Conservation (phyloP, 2,113 vertebrate genomes). For the Ptilorrhoa leucosticta region DNA sequence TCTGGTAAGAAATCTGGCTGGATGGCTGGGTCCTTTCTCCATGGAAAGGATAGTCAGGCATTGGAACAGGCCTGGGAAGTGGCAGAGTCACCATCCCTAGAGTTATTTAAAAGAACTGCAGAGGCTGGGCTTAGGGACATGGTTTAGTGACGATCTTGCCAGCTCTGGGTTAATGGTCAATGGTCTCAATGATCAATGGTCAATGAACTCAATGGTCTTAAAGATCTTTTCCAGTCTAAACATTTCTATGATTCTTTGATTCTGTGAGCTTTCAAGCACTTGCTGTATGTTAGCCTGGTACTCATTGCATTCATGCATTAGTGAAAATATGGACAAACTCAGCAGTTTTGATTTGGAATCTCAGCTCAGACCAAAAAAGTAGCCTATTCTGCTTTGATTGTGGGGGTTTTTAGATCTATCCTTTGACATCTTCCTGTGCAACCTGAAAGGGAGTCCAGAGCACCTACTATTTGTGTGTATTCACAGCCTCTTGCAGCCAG, state of each 20-base stretch:
- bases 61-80: not conserved
- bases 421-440: not conserved
- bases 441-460: not conserved
- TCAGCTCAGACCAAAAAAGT: not conserved
- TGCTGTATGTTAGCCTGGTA: not conserved
- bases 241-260: not conserved
- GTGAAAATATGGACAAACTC: not conserved
- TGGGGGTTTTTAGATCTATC: rapidly evolving
- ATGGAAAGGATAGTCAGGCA: not conserved
- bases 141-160: too few relatives aligned
- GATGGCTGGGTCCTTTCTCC: not conserved
- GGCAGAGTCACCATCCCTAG: not conserved
- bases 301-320: not conserved
- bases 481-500: not conserved
- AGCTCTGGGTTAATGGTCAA: not conserved
- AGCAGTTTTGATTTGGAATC: not conserved
- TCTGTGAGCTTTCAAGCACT: not conserved
- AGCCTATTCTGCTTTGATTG: not conserved
- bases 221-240: not conserved
- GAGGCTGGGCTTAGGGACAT: not conserved
- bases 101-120: not conserved
- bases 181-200: not conserved
- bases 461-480: not conserved
- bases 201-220: not conserved
- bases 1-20: too few relatives aligned